Percentiles rank a stretch among this genome's conserved stretches.
These are phyloP conservation scores for Ericerus pela DNA, from an alignment of 1,140 invertebrate genomes.

Conservation along the genomic window DNA sequence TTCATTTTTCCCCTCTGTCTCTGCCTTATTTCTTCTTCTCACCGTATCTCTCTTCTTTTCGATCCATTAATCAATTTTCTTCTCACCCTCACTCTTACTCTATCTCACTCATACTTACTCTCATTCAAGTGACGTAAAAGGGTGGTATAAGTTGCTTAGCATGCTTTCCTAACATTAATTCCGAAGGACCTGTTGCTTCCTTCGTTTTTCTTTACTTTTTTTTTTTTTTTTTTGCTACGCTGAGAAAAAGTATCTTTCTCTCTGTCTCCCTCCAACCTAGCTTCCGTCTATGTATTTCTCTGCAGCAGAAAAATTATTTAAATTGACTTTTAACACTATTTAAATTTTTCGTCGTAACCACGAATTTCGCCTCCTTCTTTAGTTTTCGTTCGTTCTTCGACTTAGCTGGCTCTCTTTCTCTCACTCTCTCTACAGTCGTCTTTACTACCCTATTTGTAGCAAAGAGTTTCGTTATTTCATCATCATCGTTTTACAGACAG, in stretches of 20 bases:
- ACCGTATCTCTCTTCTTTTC: background rate
- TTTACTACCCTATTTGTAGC: background rate
- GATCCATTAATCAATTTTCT: constrained; percentile 8
- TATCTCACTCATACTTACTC: too few relatives aligned
- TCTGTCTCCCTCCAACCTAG: too few relatives aligned
- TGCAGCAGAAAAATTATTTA: constrained; percentile 9
- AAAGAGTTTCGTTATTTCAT: constrained; percentile 7
- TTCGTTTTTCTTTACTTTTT: too few relatives aligned
- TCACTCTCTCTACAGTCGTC: background rate
- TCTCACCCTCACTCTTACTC: background rate
- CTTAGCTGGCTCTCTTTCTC: background rate
- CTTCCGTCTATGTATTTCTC: too few relatives aligned
- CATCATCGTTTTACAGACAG: constrained; percentile 9
- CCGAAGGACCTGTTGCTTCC: constrained; percentile 9
- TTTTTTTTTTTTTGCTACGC: too few relatives aligned
- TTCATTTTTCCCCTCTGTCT: background rate
- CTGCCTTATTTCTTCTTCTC: background rate
- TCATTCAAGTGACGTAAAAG: too few relatives aligned
- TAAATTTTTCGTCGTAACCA: constrained; percentile 7
- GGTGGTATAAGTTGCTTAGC: constrained; percentile 7
- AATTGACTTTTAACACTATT: constrained; percentile 12
- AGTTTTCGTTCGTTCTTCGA: too few relatives aligned
- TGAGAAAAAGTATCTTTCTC: constrained; percentile 4
- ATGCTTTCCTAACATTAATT: constrained; percentile 9
- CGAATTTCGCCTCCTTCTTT: background rate